A percentile compares a stretch with the other conserved stretches of the same genome.
Conservation (phyloP, 2,113 vertebrate species). For the Urocynchramus pylzowi region DNA sequence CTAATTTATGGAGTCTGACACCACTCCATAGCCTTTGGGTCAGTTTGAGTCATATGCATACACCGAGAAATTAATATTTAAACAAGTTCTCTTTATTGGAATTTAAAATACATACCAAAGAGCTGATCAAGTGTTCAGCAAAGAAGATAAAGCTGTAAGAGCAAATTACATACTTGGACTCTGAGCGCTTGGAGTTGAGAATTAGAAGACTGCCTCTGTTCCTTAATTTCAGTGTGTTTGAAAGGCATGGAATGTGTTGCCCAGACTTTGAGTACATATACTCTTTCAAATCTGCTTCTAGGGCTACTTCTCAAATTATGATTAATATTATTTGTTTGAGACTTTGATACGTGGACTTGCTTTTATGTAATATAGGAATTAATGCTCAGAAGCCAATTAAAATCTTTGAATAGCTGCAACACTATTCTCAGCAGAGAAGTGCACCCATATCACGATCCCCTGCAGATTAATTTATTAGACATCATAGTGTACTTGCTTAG, state of each 20-base stretch:
- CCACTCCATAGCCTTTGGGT: not conserved
- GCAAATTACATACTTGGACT: not conserved
- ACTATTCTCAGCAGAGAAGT: not conserved
- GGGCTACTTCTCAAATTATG: not conserved
- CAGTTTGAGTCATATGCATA: not conserved
- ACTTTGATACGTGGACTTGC: fast-evolving
- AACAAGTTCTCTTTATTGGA: not conserved
- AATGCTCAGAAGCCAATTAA: not conserved
- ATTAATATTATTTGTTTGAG: not conserved
- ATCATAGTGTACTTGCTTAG: not conserved
- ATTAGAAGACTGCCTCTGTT: not conserved
- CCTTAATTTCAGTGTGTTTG: not conserved
- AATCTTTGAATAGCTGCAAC: not conserved
- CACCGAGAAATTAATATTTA: not conserved
- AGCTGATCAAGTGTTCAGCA: not conserved
- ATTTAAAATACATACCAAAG: not conserved
- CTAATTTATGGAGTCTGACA: not conserved
- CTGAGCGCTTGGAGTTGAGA: not conserved
- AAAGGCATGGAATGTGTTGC: not conserved
- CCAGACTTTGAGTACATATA: not conserved
- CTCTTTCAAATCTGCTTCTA: not conserved
- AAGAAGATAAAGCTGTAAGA: not conserved
- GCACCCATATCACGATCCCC: fast-evolving
- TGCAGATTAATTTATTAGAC: not conserved
- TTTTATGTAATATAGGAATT: not conserved